Evolutionary conservation across 2,888 invertebrate genomes (phyloP), one percentile per base, ranked within the genome.

Genomic region (Physocephala rufipes): DNA sequence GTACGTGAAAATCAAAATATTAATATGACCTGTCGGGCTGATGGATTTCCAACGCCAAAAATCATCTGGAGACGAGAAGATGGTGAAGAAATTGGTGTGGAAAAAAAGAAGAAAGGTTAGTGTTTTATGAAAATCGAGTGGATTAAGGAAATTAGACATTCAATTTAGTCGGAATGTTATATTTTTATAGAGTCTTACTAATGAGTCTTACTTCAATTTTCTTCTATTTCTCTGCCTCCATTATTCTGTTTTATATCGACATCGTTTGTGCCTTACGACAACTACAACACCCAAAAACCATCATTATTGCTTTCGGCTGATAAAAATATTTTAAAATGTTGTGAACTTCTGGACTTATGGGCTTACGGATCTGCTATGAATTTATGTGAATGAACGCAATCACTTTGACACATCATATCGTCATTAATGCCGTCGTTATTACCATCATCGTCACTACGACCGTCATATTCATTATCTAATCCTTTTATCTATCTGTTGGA

Each of bases 61-160:
- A 93, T 97, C 79, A 95, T 93, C 89, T 98, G 97, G 97, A 90
- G 94, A 75, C 88, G 96, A 67, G 96, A 96, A 83, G 96, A 96
- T 82, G 94, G 95, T 26, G 93, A 94, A 85, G 91, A 91, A 73
- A 95, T 96, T 82, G 91, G 91, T 43, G 91, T 95, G n/a, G n/a
- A n/a, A n/a, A n/a, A n/a, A n/a, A n/a, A n/a, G n/a, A n/a, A n/a
- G n/a, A n/a, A n/a, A n/a, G n/a, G n/a, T n/a, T n/a, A n/a, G n/a
- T n/a, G n/a, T n/a, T n/a, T n/a, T n/a, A n/a, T n/a, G n/a, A n/a
- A n/a, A n/a, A n/a, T n/a, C n/a, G n/a, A n/a, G n/a, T n/a, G n/a
- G n/a, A n/a, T n/a, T n/a, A n/a, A n/a, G n/a, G n/a, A n/a, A n/a
- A n/a, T n/a, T n/a, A n/a, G n/a, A n/a, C n/a, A n/a, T n/a, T n/a